Evolutionary conservation across 2,113 vertebrate genomes (phyloP).

Genomic region (Chrysemys picta): DNA sequence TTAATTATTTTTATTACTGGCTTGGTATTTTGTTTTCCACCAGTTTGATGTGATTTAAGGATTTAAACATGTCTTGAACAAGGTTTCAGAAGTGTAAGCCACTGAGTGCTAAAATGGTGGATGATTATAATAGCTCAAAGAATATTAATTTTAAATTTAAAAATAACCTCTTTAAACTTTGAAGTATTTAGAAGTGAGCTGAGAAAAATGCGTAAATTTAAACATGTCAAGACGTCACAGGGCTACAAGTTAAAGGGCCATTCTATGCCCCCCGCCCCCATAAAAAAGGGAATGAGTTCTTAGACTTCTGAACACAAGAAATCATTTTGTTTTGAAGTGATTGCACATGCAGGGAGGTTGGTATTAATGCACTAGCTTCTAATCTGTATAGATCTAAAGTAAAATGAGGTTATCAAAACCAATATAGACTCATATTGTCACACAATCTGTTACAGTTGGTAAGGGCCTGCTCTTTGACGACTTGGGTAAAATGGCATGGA

Average conservation of each 20-base stretch:
- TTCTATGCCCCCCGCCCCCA: not conserved
- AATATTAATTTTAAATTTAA: not conserved
- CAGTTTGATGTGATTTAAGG: not conserved
- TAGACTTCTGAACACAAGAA: not conserved
- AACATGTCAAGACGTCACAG: fast-evolving
- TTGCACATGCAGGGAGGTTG: not conserved
- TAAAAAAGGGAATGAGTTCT: not conserved
- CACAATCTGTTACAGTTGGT: not conserved
- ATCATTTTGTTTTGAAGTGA: slow-evolving; percentile 5
- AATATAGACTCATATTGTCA: not conserved
- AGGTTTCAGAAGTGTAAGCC: not conserved
- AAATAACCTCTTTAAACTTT: not conserved
- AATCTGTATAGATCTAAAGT: not conserved
- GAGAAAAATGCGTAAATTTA: not conserved
- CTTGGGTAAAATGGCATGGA: not conserved
- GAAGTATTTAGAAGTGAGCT: not conserved
- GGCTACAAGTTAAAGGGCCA: not conserved
- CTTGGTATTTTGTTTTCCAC: not conserved
- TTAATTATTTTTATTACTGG: not conserved
- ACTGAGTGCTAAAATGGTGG: not conserved
- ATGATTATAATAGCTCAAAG: not conserved
- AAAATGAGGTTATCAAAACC: not conserved
- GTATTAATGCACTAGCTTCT: not conserved
- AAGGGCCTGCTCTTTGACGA: not conserved
- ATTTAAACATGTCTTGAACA: not conserved